Percentiles rank a stretch among this genome's conserved stretches.
Conservation (phyloP, 1,140 invertebrate genomes). For the Hetaerina americana region DNA sequence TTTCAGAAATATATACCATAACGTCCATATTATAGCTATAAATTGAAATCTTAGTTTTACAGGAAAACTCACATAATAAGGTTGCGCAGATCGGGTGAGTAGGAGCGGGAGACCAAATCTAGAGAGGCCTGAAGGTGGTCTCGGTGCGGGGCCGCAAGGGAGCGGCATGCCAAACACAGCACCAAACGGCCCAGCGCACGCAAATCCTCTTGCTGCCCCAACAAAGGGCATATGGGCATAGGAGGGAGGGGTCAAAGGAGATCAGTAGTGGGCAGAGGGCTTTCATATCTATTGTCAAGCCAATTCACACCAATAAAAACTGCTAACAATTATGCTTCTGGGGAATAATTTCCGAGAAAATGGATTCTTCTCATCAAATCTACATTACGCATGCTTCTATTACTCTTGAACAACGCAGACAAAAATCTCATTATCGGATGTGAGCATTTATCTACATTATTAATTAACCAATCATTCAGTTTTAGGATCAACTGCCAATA, state of each 20-base stretch:
- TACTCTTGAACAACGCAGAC: no score
- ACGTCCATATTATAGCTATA: no score
- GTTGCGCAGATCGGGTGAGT: constrained; percentile 86
- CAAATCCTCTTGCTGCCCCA: constrained; percentile 73
- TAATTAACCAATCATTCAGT: no score
- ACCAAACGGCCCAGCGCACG: constrained; percentile 82
- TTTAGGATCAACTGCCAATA: no score
- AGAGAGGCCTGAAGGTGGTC: constrained; percentile 76
- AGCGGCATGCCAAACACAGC: constrained; percentile 80
- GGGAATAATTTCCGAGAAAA: neutral
- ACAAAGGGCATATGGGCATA: constrained; percentile 2
- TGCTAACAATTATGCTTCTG: neutral
- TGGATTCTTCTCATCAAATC: no score
- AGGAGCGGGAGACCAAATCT: constrained; percentile 76
- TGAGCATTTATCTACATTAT: no score
- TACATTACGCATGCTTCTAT: no score
- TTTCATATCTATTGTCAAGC: neutral
- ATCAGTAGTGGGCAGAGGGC: neutral
- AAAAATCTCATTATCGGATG: no score
- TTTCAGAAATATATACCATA: no score
- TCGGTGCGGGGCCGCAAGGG: constrained; percentile 68
- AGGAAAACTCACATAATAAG: constrained; percentile 69
- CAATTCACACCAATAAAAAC: neutral
- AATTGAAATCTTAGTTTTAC: no score
- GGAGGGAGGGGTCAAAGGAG: neutral